Evolutionary conservation across 2,888 invertebrate species (phyloP).

Genomic region (Macrophya alboannulata): DNA sequence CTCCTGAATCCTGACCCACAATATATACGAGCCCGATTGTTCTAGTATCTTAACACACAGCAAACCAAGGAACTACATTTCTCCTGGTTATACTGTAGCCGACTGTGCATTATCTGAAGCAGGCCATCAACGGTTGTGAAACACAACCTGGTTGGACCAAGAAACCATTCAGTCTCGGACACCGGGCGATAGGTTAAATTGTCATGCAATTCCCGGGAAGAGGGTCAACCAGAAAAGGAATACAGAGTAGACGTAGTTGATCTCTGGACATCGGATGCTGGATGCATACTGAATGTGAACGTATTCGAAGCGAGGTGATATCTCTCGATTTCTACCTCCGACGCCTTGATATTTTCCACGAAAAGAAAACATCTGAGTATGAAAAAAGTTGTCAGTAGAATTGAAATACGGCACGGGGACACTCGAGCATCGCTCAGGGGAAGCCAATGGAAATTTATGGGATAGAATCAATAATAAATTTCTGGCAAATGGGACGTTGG

Average conservation of each 20-base stretch:
- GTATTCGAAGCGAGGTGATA: neutral
- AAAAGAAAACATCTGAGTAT: neutral
- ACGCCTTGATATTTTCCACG: neutral
- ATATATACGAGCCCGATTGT: constrained; percentile 41
- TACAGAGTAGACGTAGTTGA: neutral
- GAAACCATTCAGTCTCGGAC: constrained; percentile 30
- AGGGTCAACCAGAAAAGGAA: constrained; percentile 1
- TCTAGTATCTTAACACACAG: constrained; percentile 46
- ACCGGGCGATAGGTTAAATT: constrained; percentile 6
- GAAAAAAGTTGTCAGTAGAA: neutral
- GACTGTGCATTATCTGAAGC: constrained; percentile 48
- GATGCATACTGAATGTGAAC: neutral
- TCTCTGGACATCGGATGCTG: constrained; percentile 10
- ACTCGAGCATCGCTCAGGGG: constrained; percentile 22
- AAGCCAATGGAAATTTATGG: constrained; percentile 48
- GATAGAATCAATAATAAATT: constrained; percentile 50
- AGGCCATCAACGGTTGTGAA: constrained; percentile 49
- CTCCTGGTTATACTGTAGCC: constrained; percentile 34
- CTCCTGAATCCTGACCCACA: constrained; percentile 43
- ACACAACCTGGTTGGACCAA: constrained; percentile 33
- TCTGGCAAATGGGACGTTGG: constrained; percentile 47
- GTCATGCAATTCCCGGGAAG: constrained; percentile 26
- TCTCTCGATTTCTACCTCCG: neutral
- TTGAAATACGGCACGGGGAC: neutral
- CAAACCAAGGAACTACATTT: constrained; percentile 39